Evolutionary conservation across 37 sponge, comb jelly and placozoan species (phyloP).

Genomic region (Diacarnus erythraeanus): DNA sequence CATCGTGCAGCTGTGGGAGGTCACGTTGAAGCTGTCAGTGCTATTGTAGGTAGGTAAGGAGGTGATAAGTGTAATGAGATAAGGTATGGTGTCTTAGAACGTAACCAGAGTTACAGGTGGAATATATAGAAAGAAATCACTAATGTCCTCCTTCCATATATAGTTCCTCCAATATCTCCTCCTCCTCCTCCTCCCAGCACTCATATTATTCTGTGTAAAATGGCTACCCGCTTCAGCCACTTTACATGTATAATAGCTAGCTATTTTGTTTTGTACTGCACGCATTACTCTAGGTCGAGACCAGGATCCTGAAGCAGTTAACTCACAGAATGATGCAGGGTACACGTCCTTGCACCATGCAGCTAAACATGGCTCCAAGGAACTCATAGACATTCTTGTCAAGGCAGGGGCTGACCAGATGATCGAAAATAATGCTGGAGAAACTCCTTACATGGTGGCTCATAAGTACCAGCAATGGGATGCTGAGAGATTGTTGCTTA

Average conservation of each 20-base stretch:
- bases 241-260: no score
- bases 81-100: no score
- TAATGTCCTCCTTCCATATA: no score
- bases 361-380: conserved; percentile 65
- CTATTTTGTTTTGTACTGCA: background rate
- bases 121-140: no score
- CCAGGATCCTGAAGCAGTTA: conserved; percentile 66
- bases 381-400: conserved; percentile 58
- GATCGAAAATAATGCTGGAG: conserved; percentile 76
- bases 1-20: conserved; percentile 69
- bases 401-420: conserved; percentile 57
- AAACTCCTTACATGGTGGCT: conserved; percentile 77
- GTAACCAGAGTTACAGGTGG: no score
- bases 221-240: no score
- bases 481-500: conserved; percentile 58
- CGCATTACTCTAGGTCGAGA: conserved; percentile 22
- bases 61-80: background rate
- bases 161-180: no score
- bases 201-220: no score
- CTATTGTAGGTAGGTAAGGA: conserved; percentile 51
- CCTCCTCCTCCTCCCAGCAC: no score
- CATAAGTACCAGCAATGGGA: conserved; percentile 69
- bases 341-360: conserved; percentile 80
- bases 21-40: conserved; percentile 48
- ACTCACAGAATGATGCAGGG: conserved; percentile 74